A percentile compares a stretch with the other conserved stretches of the same genome.
phyloP scores from a whole-genome alignment of 2,113 vertebrate genomes.

The Aptenodytes patagonicus region DNA sequence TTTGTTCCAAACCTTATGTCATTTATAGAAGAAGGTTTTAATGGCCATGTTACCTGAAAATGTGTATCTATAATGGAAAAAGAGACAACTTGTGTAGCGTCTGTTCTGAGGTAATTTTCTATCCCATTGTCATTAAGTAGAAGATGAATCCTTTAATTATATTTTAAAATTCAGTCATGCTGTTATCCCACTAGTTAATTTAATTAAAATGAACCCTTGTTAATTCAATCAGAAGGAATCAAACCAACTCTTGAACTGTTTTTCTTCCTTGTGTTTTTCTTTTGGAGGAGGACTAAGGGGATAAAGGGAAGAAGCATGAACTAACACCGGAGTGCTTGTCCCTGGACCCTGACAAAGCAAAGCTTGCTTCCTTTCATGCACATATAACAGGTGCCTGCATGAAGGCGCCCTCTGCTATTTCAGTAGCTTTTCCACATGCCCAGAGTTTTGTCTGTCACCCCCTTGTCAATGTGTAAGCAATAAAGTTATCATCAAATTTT shows the following conservation, averaged over 20 bases:
- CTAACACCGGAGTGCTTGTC: not conserved
- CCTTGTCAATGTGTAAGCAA: not conserved
- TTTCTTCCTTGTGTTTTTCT: not conserved
- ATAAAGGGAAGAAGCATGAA: not conserved
- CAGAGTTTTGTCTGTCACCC: not conserved
- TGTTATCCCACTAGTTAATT: constrained; percentile 61
- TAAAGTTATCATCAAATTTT: not conserved
- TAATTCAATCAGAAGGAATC: constrained; percentile 63
- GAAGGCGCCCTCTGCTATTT: not conserved
- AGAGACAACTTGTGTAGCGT: not conserved
- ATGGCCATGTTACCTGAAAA: constrained; percentile 21
- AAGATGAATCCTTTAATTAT: constrained; percentile 49
- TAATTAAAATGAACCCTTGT: constrained; percentile 58
- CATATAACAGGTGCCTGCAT: not conserved
- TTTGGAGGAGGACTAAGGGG: not conserved
- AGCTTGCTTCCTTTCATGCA: not conserved
- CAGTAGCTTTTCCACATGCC: not conserved
- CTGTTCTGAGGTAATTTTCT: constrained; percentile 40
- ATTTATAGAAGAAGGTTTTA: not conserved
- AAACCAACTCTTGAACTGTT: constrained; percentile 41
- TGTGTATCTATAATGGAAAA: not conserved
- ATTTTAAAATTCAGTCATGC: constrained; percentile 27
- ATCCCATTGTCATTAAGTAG: constrained; percentile 11
- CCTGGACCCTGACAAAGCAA: not conserved
- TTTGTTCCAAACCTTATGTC: not conserved